These are phyloP conservation scores for Astropecten irregularis DNA, from an alignment of 53 echinoderm and acorn worm genomes.

Conservation along the genomic window DNA sequence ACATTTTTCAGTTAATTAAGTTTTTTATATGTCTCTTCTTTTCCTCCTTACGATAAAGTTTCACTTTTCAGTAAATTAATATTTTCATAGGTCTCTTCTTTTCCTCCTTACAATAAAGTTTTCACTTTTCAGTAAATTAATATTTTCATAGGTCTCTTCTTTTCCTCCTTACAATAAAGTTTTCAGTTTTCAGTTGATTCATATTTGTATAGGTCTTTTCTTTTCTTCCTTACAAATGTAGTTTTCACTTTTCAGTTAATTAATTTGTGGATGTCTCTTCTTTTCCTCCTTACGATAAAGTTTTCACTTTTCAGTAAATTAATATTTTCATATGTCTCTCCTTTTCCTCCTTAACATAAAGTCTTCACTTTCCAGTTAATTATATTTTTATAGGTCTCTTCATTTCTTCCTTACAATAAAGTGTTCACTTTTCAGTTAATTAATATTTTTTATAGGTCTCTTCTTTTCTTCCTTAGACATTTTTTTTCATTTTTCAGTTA, in stretches of 20 bases:
- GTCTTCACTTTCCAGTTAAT: neutral
- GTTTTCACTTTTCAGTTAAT: neutral
- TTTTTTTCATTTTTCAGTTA: neutral
- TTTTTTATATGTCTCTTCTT: too few species aligned
- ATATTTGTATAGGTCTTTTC: too few species aligned
- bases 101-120: neutral
- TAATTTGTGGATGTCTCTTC: too few species aligned
- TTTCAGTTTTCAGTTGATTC: neutral
- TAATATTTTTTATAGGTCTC: too few species aligned
- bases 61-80: neutral
- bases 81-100: too few species aligned
- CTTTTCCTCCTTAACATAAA: neutral
- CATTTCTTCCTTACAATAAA: neutral
- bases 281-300: too few species aligned
- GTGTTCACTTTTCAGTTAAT: neutral
- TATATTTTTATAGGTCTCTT: too few species aligned
- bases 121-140: neutral
- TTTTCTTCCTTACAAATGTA: neutral
- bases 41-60: neutral
- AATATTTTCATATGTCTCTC: too few species aligned
- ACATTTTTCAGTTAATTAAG: too few species aligned
- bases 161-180: neutral
- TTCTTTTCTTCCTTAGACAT: neutral
- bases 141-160: too few species aligned
- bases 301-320: too few species aligned